These are phyloP conservation scores for Suillia variegata DNA, from an alignment of 2,888 invertebrate genomes.

Conservation along the genomic window DNA sequence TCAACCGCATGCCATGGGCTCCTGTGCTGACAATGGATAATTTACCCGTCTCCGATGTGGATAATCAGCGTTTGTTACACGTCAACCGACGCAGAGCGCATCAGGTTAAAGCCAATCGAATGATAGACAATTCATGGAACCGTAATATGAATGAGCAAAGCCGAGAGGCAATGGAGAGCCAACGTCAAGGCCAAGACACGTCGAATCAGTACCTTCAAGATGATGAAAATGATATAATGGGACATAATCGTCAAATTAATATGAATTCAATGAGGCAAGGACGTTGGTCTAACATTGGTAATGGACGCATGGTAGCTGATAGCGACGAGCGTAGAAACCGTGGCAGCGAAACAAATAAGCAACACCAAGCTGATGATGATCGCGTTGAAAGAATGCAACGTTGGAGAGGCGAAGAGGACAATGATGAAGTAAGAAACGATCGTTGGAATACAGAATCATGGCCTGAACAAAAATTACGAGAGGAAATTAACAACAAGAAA, in stretches of 20 bases:
- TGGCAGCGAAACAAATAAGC: no score
- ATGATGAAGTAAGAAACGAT: not conserved
- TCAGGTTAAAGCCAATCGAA: not conserved
- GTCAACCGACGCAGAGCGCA: constrained; percentile 11
- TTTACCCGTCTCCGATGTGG: constrained; percentile 7
- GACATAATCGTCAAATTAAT: no score
- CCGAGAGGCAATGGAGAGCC: not conserved
- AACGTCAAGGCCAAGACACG: not conserved
- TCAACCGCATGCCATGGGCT: not conserved
- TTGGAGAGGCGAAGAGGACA: no score
- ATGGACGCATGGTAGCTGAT: constrained; percentile 8
- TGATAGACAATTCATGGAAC: not conserved
- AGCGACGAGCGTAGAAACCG: no score
- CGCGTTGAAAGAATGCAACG: no score
- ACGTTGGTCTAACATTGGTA: not conserved
- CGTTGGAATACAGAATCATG: not conserved
- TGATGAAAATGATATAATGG: no score
- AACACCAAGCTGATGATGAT: no score
- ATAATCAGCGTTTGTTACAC: constrained; percentile 13
- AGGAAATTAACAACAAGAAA: not conserved
- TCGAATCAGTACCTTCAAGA: not conserved
- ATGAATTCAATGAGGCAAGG: not conserved
- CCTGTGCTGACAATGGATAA: not conserved
- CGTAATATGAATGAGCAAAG: no score
- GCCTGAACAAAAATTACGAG: not conserved